These are phyloP conservation scores for Drosophila testacea DNA, from an alignment of 2,888 invertebrate species.

Conservation along the genomic window DNA sequence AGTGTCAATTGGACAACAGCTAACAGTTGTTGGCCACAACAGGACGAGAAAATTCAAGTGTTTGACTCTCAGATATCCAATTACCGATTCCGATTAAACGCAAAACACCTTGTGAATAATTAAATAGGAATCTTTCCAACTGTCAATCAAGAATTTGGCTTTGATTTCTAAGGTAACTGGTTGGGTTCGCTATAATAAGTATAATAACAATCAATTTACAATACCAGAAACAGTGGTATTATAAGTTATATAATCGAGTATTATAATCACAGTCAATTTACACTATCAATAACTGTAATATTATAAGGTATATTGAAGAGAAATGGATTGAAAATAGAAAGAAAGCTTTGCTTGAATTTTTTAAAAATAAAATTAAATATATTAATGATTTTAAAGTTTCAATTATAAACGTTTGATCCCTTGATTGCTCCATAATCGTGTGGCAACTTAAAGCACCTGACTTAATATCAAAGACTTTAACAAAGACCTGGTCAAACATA, in stretches of 20 bases:
- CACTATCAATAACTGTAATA: too few species aligned
- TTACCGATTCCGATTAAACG: not conserved
- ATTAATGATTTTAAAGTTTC: not conserved
- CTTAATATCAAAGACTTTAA: not conserved
- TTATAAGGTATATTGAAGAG: too few species aligned
- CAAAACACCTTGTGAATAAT: conserved; percentile 3
- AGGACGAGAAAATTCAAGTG: not conserved
- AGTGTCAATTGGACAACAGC: conserved; percentile 4
- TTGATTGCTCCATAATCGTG: not conserved
- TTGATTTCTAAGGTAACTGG: not conserved
- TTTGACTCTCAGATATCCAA: conserved; percentile 3
- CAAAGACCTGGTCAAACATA: conserved; percentile 9
- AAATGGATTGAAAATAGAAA: too few species aligned
- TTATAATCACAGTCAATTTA: too few species aligned
- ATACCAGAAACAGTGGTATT: too few species aligned
- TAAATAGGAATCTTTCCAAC: not conserved
- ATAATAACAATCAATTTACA: too few species aligned
- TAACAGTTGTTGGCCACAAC: not conserved
- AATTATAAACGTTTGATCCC: not conserved
- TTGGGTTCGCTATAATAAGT: not conserved
- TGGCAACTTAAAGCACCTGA: not conserved
- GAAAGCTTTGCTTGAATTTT: too few species aligned
- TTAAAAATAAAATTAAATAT: not conserved
- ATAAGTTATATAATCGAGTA: too few species aligned
- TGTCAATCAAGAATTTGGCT: not conserved